Base-by-base conservation (phyloP, 2,113 vertebrate species). In the Platycercus adscitus region DNA sequence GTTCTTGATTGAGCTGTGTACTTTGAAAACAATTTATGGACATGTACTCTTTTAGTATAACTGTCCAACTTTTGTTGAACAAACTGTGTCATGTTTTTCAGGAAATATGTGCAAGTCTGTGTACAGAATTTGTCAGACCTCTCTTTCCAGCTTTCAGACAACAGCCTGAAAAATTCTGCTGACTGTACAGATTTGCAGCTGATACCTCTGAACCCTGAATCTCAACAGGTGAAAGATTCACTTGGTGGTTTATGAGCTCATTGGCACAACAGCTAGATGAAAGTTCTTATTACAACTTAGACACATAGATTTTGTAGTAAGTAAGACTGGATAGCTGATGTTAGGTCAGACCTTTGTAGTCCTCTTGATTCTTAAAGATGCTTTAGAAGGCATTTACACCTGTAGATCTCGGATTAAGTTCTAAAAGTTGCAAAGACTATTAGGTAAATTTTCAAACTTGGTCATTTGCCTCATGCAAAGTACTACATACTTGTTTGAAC, bases 101-200 rank as follows among this genome's bases (percentile, higher is more conserved):
- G 99, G 98, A 99, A 99, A 84, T 99, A 99, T 21, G 94, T 99
- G 94, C 99, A 99, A 96, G 98, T 99, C 91, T 99, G 99, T 64
- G 95, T 99, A 76, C 98, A 99, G 97, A 99, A 99, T 71, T 97
- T 99, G 96, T 99, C 99, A 1, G 98, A 99, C 31, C 97, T 98
- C 56, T 98, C 97, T 98, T 99, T 99, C 88, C 97, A 97, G 37
- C 98, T 99, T 95, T 98, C 98, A 44, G 98, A 99, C 33, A 97
- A 98, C 85, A 96, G 87, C 75, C 98, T 99, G 44, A 86, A 93
- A 25, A 98, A 98, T 70, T 97, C 94, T 63, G 96, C 98, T 35
- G 95, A 91, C 6, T 76, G 89, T 24, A 33, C 91, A 3, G 97
- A 97, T 35, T 95, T 99, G 94, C 97, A 97, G 87, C 98, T 99